phyloP scores from a whole-genome alignment of 2,797 vertebrate species.

The Melanotaenia pygmaea region DNA sequence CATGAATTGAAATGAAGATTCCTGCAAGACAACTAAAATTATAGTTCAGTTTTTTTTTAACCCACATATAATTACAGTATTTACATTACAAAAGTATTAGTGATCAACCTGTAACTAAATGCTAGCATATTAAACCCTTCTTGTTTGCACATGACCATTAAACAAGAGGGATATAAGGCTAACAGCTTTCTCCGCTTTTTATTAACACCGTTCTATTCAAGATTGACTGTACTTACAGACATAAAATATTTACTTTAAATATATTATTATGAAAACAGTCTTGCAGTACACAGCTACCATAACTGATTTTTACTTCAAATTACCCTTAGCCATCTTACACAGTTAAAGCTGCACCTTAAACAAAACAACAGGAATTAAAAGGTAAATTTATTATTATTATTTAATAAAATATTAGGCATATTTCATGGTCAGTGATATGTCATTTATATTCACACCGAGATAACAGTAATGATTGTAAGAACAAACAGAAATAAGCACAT shows the following conservation, averaged over 20 bases:
- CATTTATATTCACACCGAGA: neutral
- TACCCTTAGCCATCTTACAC: slow-evolving; percentile 7
- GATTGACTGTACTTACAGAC: neutral
- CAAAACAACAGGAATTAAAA: no score
- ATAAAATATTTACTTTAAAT: slow-evolving; percentile 5
- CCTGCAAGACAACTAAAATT: no score
- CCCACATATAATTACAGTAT: no score
- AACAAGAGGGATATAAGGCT: neutral
- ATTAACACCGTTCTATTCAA: neutral
- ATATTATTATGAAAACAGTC: neutral
- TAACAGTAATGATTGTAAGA: neutral
- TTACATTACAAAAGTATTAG: neutral
- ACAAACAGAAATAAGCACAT: neutral
- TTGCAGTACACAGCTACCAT: no score
- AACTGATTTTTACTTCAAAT: no score
- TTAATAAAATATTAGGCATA: neutral
- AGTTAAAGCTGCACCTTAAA: slow-evolving; percentile 11
- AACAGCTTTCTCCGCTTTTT: neutral
- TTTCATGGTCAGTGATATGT: neutral
- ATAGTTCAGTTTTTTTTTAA: no score
- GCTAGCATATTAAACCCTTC: neutral
- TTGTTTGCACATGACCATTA: slow-evolving; percentile 8
- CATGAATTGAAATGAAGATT: neutral
- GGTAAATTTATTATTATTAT: neutral
- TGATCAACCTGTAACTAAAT: neutral